Evolutionary conservation across 2,888 invertebrate species (phyloP), one percentile per base, ranked within the genome.

Genomic region (Temnothorax ravouxi): DNA sequence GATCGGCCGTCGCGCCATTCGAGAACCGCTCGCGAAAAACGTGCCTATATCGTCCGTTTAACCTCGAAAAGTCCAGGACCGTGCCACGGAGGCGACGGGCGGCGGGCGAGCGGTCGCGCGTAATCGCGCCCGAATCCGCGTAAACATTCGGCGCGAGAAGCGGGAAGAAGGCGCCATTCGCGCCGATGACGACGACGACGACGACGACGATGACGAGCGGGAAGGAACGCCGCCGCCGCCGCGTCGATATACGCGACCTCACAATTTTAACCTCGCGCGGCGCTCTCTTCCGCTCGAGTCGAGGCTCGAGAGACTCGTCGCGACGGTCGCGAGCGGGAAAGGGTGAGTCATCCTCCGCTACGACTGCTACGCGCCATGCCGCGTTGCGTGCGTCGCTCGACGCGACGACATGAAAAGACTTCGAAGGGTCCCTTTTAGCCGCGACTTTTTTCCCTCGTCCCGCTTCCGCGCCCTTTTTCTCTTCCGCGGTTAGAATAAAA

Each of bases 271-370:
- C 88, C 88, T 88, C 84, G 41, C 84, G 67, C 80, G 25, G 69
- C 47, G 74, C 66, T 69, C 83, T 85, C 61, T 69, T 67, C 79
- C 79, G n/a, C 56, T 41, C 44, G n/a, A n/a, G n/a, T n/a, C n/a
- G n/a, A n/a, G n/a, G n/a, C n/a, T n/a, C n/a, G 44, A 29, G 29
- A 29, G 3, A 3, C 2, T 34, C 34, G 34, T 34, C 77, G 54
- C 77, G 91, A 92, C 6, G 5, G 34, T 34, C 77, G 54, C 77
- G 91, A 92, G 92, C 92, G 91, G 92, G 92, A 92, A 92, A 91
- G 91, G 88, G 89, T 93, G 93, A 93, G 91, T 93, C 93, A 93
- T 93, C 92, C 80, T 77, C 29, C 3, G 29, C 29, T 29, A 29
- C 29, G 29, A 29, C 29, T 47, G 47, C 9, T 41, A 1, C 52